These are phyloP conservation scores for Drosophila hamatofila DNA, from an alignment of 2,888 invertebrate genomes.

Conservation along the genomic window DNA sequence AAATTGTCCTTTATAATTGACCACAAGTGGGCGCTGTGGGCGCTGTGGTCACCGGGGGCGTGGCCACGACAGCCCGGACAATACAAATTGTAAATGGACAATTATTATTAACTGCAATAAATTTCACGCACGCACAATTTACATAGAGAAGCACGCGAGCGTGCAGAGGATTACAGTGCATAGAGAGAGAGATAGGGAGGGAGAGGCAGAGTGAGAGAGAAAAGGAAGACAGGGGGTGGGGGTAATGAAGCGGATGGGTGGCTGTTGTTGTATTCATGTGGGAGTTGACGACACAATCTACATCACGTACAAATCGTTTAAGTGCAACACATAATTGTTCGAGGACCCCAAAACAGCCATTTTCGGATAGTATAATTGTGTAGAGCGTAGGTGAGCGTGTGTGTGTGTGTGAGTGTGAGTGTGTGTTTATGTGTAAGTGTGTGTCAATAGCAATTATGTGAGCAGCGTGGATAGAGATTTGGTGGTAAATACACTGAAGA, in stretches of 20 bases:
- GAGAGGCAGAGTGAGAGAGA: no score
- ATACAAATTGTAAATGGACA: slow-evolving; percentile 74
- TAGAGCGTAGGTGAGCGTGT: background rate
- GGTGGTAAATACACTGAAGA: slow-evolving; percentile 23
- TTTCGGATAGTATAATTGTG: slow-evolving; percentile 58
- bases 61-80: slow-evolving; percentile 35
- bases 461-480: slow-evolving; percentile 1
- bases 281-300: slow-evolving; percentile 28
- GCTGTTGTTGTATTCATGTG: background rate
- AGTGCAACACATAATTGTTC: slow-evolving; percentile 79
- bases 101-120: slow-evolving; percentile 82
- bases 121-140: slow-evolving; percentile 81
- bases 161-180: slow-evolving; percentile 28
- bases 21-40: slow-evolving; percentile 52
- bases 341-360: slow-evolving; percentile 54
- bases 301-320: slow-evolving; percentile 79
- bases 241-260: background rate
- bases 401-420: slow-evolving; percentile 5
- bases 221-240: background rate
- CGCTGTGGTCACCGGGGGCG: slow-evolving; percentile 23
- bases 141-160: slow-evolving; percentile 69
- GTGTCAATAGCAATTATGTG: slow-evolving; percentile 72
- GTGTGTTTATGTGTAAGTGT: slow-evolving; percentile 31
- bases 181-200: no score
- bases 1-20: slow-evolving; percentile 77